These are phyloP conservation scores for Mohoua ochrocephala DNA, from an alignment of 2,113 vertebrate genomes.

Conservation along the genomic window DNA sequence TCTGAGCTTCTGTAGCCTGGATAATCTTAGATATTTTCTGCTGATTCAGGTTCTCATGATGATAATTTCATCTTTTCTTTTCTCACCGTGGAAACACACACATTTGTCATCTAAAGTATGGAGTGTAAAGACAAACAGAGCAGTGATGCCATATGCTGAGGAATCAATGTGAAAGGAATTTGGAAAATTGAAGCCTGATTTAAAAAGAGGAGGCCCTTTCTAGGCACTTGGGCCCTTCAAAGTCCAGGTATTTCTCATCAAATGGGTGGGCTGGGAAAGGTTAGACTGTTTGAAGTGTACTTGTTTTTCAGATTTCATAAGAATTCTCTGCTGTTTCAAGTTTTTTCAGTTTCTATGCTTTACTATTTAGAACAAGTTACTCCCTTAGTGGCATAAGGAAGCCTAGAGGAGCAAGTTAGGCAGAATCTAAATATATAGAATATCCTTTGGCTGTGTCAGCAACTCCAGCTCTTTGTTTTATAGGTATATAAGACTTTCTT, in stretches of 20 bases:
- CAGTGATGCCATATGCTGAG: neutral
- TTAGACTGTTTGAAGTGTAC: accelerated
- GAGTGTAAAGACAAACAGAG: neutral
- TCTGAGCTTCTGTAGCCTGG: neutral
- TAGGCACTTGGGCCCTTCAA: neutral
- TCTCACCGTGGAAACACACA: neutral
- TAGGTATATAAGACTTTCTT: neutral
- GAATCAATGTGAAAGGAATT: neutral
- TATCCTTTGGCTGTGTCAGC: neutral
- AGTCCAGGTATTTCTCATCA: neutral
- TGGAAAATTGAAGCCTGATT: neutral
- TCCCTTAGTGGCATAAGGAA: neutral
- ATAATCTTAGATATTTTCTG: neutral
- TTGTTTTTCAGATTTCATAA: neutral
- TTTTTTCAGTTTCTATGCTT: neutral
- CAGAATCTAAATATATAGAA: neutral
- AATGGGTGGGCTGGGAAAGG: neutral
- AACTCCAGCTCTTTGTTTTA: neutral
- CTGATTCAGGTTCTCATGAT: neutral
- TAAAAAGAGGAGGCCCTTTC: neutral
- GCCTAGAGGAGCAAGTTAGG: neutral
- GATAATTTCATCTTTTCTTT: constrained; percentile 1
- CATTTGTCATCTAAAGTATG: neutral
- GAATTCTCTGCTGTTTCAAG: neutral
- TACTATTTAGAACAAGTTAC: neutral